Evolutionary conservation across 2,797 vertebrate species (phyloP).

Genomic region (Tokudaia muenninki): DNA sequence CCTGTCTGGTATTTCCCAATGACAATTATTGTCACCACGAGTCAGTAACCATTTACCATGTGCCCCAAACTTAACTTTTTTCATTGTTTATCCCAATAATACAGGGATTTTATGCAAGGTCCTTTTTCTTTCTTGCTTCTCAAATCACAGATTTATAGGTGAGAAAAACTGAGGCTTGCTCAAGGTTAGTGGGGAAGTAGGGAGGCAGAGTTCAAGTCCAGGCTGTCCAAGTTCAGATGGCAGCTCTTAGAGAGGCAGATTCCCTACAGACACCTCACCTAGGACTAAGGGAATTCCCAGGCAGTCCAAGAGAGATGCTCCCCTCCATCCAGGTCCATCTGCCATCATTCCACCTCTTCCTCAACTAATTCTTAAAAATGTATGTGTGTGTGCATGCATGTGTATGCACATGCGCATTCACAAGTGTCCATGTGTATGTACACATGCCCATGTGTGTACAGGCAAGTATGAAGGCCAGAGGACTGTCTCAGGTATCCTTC

Average conservation of each 20-base stretch:
- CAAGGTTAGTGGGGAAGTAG: not conserved
- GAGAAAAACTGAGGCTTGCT: not conserved
- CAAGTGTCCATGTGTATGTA: too few species aligned
- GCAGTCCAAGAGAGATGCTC: not conserved
- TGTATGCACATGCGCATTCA: not conserved
- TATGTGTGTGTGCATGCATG: not conserved
- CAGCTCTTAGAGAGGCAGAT: not conserved
- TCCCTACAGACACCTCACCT: not conserved
- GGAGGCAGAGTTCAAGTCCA: not conserved
- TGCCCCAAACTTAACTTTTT: not conserved
- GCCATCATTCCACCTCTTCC: not conserved
- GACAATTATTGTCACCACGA: not conserved
- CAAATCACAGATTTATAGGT: not conserved
- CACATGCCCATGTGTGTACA: not conserved
- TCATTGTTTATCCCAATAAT: not conserved
- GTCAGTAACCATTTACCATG: not conserved
- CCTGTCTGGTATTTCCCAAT: not conserved
- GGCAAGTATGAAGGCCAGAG: not conserved
- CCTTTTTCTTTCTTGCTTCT: not conserved
- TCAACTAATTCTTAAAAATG: not conserved
- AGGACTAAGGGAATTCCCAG: not conserved
- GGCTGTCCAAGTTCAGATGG: not conserved
- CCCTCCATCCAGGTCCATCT: not conserved
- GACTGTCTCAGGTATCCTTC: not conserved
- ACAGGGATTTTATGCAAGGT: not conserved